These are phyloP conservation scores for Labeo calbasu DNA, from an alignment of 2,797 vertebrate species.

Conservation along the genomic window DNA sequence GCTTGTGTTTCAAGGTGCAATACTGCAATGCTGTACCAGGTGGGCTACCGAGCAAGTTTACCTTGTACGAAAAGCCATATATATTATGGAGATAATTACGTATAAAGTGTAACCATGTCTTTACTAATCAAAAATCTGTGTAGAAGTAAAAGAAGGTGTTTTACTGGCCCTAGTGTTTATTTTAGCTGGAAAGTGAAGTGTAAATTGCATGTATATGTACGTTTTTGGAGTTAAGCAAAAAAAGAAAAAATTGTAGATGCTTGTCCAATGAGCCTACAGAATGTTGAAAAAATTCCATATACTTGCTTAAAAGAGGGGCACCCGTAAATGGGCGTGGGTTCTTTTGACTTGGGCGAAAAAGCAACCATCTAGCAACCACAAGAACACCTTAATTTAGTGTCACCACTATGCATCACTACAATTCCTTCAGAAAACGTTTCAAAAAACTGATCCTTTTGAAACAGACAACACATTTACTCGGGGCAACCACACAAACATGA, in stretches of 20 bases:
- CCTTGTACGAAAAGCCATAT: neutral
- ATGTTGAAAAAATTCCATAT: neutral
- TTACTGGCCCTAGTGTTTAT: neutral
- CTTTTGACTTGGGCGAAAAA: neutral
- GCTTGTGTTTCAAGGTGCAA: too few species aligned
- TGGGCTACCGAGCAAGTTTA: neutral
- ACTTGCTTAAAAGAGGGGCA: neutral
- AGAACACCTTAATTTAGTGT: neutral
- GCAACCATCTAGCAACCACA: neutral
- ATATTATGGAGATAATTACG: neutral
- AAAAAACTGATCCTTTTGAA: neutral
- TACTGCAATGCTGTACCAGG: neutral
- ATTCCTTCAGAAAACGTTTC: neutral
- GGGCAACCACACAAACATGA: neutral
- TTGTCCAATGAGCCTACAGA: neutral
- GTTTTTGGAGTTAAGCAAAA: neutral
- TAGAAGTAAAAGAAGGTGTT: neutral
- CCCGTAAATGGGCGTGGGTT: too few species aligned
- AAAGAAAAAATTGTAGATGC: neutral
- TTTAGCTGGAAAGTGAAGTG: neutral
- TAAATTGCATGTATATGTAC: neutral
- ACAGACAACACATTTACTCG: neutral
- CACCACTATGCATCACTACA: neutral
- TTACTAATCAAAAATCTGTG: too few species aligned
- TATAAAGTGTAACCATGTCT: too few species aligned